Conservation (phyloP, 1,140 invertebrate genomes). For the Coptotermes formosanus region DNA sequence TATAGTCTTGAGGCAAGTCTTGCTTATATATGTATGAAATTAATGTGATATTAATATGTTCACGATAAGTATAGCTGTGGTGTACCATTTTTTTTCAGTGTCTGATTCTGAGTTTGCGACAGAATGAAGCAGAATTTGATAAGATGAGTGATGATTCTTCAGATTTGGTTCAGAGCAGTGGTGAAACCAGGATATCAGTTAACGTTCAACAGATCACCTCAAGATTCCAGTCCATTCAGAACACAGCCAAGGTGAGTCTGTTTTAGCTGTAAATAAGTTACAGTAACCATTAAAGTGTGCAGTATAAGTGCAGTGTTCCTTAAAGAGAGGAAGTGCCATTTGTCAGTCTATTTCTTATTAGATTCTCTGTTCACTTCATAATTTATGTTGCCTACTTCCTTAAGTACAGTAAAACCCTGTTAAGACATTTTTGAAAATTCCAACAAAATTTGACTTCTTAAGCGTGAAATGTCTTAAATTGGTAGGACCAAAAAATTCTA, state of each 20-base stretch:
- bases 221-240: slow-evolving; percentile 86
- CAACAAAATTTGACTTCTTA: too few species aligned
- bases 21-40: too few species aligned
- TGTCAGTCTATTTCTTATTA: background rate
- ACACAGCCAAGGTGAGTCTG: slow-evolving; percentile 76
- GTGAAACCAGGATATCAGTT: slow-evolving; percentile 83
- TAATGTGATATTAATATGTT: too few species aligned
- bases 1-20: too few species aligned
- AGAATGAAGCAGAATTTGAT: slow-evolving; percentile 85
- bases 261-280: background rate
- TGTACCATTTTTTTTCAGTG: slow-evolving; percentile 53
- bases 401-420: too few species aligned
- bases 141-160: slow-evolving; percentile 85
- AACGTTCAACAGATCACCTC: slow-evolving; percentile 90
- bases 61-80: too few species aligned
- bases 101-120: slow-evolving; percentile 70
- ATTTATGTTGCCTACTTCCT: background rate
- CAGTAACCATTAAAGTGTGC: slow-evolving; percentile 3
- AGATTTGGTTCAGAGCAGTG: slow-evolving; percentile 79
- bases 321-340: background rate
- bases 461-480: too few species aligned
- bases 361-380: background rate
- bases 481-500: too few species aligned
- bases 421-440: too few species aligned
- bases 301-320: background rate